Evolutionary conservation across 2,888 invertebrate species (phyloP).

Genomic region (Sarcophaga carnaria): DNA sequence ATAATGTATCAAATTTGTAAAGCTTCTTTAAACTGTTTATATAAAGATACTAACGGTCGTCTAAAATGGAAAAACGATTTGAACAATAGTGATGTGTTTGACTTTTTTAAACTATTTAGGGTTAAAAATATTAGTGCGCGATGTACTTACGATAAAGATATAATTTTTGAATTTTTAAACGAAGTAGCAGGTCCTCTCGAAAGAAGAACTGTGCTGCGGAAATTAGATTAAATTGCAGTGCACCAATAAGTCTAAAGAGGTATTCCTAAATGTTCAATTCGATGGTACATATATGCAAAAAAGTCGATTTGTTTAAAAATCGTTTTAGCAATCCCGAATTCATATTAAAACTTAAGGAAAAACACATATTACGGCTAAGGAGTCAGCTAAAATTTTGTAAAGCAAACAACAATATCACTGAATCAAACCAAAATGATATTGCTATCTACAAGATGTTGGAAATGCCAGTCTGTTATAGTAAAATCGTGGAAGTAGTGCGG

Average conservation of each 20-base stretch:
- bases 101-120: neutral
- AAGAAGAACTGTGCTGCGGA: slow-evolving; percentile 38
- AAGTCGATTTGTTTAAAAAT: slow-evolving; percentile 32
- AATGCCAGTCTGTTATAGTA: slow-evolving; percentile 25
- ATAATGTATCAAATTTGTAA: too few relatives aligned
- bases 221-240: slow-evolving; percentile 8
- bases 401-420: too few relatives aligned
- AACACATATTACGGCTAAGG: slow-evolving; percentile 27
- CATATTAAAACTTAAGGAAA: slow-evolving; percentile 27
- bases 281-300: slow-evolving; percentile 31
- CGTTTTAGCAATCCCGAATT: slow-evolving; percentile 38
- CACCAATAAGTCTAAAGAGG: slow-evolving; percentile 27
- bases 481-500: slow-evolving; percentile 39
- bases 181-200: slow-evolving; percentile 32
- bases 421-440: too few relatives aligned
- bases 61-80: too few relatives aligned
- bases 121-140: slow-evolving; percentile 26
- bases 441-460: slow-evolving; percentile 31
- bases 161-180: slow-evolving; percentile 30
- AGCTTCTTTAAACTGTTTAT: too few relatives aligned
- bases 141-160: slow-evolving; percentile 34
- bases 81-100: too few relatives aligned
- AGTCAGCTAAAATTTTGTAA: slow-evolving; percentile 11
- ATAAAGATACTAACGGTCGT: too few relatives aligned
- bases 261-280: slow-evolving; percentile 30